A percentile compares a stretch with the other conserved stretches of the same genome.
These are phyloP conservation scores for Eclectus roratus DNA, from an alignment of 2,113 vertebrate species.

Conservation along the genomic window DNA sequence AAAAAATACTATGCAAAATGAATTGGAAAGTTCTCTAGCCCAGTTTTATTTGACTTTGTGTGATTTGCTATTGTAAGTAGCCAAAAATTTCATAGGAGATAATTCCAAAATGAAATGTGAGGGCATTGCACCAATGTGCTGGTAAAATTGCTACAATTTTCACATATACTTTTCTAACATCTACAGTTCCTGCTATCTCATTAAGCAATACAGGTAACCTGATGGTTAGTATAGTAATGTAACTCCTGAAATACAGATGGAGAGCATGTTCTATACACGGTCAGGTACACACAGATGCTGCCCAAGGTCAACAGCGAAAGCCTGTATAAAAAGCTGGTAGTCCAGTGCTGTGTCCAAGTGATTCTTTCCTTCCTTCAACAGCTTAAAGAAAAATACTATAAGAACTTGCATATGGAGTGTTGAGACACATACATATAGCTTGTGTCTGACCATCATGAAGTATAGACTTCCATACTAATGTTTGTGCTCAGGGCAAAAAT, in stretches of 20 bases:
- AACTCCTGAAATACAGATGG: background rate
- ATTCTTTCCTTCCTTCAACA: background rate
- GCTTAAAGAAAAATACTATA: background rate
- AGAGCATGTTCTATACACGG: background rate
- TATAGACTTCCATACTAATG: background rate
- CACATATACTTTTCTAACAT: background rate
- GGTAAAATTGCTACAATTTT: background rate
- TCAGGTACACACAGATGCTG: background rate
- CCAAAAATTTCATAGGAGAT: background rate
- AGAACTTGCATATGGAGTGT: background rate
- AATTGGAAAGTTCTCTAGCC: background rate
- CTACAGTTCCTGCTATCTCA: background rate
- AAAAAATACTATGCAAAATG: background rate
- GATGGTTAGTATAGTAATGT: background rate
- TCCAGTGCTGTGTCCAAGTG: background rate
- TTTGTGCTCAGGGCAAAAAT: background rate
- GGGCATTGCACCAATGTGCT: background rate
- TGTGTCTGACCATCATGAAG: background rate
- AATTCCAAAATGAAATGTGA: background rate
- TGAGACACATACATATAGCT: background rate
- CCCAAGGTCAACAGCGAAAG: background rate
- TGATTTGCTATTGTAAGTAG: background rate
- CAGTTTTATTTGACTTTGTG: background rate
- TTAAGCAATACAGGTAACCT: background rate
- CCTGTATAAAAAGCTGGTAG: background rate